These are phyloP conservation scores for Donacobius atricapilla DNA, from an alignment of 2,113 vertebrate species.

Conservation along the genomic window DNA sequence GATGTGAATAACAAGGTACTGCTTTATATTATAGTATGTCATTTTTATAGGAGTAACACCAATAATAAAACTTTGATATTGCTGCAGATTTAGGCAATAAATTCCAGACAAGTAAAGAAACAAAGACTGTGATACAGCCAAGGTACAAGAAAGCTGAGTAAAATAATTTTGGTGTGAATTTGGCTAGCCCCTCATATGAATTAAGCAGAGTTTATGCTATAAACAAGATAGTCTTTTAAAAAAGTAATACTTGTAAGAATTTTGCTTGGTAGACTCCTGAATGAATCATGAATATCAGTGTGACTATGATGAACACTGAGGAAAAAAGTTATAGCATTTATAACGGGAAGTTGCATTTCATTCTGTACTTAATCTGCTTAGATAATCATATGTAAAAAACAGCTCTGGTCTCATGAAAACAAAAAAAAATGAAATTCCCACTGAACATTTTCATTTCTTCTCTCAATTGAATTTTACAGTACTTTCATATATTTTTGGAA, in stretches of 20 bases:
- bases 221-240: not conserved
- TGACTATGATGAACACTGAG: not conserved
- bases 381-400: not conserved
- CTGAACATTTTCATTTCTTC: not conserved
- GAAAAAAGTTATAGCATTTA: not conserved
- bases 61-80: conserved; percentile 47
- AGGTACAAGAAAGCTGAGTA: not conserved
- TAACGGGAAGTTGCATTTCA: not conserved
- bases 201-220: not conserved
- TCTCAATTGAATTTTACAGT: not conserved
- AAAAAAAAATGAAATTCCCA: not conserved
- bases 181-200: not conserved
- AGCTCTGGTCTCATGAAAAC: not conserved
- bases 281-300: not conserved
- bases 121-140: not conserved
- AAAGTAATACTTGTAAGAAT: not conserved
- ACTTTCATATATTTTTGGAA: not conserved
- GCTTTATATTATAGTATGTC: conserved; percentile 34
- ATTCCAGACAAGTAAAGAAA: conserved; percentile 19
- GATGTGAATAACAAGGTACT: conserved; percentile 39
- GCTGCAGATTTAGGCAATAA: conserved; percentile 34
- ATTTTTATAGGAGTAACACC: conserved; percentile 23
- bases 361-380: not conserved
- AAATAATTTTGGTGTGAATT: not conserved
- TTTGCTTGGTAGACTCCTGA: not conserved